A percentile compares a stretch with the other conserved stretches of the same genome.
Evolutionary conservation across 2,888 invertebrate species (phyloP).

Genomic region (Rhorus exstirpatorius): DNA sequence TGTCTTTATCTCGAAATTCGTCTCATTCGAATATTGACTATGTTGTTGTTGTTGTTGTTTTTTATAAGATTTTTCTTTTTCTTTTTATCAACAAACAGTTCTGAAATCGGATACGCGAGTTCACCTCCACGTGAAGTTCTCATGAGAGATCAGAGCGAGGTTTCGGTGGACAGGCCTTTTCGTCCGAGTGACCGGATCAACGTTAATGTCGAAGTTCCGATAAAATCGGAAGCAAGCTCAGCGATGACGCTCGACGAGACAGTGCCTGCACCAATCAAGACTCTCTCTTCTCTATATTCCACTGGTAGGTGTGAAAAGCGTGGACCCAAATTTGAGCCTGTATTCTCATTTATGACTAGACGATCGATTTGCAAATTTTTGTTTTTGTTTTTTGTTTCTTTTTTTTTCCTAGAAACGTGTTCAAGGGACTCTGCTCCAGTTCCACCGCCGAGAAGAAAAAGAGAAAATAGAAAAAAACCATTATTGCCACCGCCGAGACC

Average conservation of each 20-base stretch:
- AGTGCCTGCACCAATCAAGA: slow-evolving; percentile 75
- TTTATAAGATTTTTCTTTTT: no score
- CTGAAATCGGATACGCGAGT: slow-evolving; percentile 84
- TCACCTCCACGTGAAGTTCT: slow-evolving; percentile 82
- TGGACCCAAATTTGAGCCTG: neutral
- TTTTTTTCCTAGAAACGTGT: slow-evolving; percentile 74
- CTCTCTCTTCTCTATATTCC: slow-evolving; percentile 71
- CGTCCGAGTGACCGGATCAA: slow-evolving; percentile 88
- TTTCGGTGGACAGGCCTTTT: slow-evolving; percentile 85
- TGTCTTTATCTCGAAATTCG: no score
- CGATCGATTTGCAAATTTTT: slow-evolving; percentile 17
- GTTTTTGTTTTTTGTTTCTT: slow-evolving; percentile 1
- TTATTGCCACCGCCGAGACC: slow-evolving; percentile 83
- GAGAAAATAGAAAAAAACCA: slow-evolving; percentile 79
- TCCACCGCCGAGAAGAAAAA: slow-evolving; percentile 83
- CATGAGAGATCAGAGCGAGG: slow-evolving; percentile 83
- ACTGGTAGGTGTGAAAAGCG: slow-evolving; percentile 74
- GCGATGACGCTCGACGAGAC: slow-evolving; percentile 77
- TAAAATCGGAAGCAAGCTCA: slow-evolving; percentile 82
- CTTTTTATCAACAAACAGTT: slow-evolving; percentile 73
- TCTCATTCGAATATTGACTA: no score
- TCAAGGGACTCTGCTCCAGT: slow-evolving; percentile 80
- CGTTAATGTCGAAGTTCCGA: slow-evolving; percentile 87
- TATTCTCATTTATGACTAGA: slow-evolving; percentile 24
- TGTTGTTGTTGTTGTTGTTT: no score